Conservation (phyloP, 2,797 vertebrate genomes). For the Hybognathus amarus region DNA sequence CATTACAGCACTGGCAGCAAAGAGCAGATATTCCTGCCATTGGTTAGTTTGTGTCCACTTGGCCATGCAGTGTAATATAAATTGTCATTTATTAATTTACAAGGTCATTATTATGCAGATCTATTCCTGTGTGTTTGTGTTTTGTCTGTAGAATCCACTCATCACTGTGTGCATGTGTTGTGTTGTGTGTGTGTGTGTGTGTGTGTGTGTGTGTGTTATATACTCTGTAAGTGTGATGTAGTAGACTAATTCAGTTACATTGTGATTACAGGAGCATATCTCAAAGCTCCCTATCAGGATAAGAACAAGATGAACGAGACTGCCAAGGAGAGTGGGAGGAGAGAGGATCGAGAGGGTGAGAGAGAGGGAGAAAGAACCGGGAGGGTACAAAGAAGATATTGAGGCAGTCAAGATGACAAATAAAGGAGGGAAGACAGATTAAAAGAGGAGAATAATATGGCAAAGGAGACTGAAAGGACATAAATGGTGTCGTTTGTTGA, state of each 20-base stretch:
- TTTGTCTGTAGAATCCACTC: slow-evolving; percentile 1
- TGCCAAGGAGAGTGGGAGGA: slow-evolving; percentile 31
- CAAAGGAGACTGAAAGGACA: slow-evolving; percentile 28
- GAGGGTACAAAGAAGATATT: slow-evolving; percentile 35
- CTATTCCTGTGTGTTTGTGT: not conserved
- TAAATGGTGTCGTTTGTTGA: slow-evolving; percentile 28
- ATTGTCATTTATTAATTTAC: slow-evolving; percentile 30
- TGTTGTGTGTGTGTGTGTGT: not conserved
- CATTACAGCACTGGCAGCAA: not conserved
- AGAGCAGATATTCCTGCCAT: not conserved
- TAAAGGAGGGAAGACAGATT: slow-evolving; percentile 44
- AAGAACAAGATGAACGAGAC: slow-evolving; percentile 53
- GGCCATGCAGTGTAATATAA: slow-evolving; percentile 21
- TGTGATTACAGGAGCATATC: slow-evolving; percentile 52
- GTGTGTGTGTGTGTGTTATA: slow-evolving; percentile 14
- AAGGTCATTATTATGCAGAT: slow-evolving; percentile 42
- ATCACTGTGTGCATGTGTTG: not conserved
- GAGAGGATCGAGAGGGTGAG: slow-evolving; percentile 13
- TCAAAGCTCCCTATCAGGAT: slow-evolving; percentile 49
- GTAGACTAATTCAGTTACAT: slow-evolving; percentile 49
- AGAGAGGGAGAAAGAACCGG: slow-evolving; percentile 5
- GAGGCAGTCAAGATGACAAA: slow-evolving; percentile 39
- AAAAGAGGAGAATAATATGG: slow-evolving; percentile 42
- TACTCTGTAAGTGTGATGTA: slow-evolving; percentile 38
- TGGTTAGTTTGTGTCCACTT: slow-evolving; percentile 24